Base-by-base conservation (phyloP, 2,797 vertebrate species). In the Ctenosaura bakeri region DNA sequence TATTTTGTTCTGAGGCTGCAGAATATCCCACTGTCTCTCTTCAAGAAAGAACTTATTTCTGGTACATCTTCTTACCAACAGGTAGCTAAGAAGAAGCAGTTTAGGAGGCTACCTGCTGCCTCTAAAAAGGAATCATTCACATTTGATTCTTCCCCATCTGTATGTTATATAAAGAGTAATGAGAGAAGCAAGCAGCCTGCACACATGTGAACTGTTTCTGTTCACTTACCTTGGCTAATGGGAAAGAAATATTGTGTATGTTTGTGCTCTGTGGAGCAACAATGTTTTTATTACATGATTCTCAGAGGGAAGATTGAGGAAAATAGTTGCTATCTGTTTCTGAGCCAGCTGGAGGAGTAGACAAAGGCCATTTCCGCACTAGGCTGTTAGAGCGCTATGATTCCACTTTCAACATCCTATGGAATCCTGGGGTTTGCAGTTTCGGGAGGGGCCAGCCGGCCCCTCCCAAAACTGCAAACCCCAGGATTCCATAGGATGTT, bases 21-120 rank as follows among this genome's bases (percentile, higher is more conserved):
- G 52, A 56, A 59, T 59, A 16, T 92, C 93, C 50, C 69, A 35
- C 88, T 64, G 81, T 42, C 26, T 76, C 85, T 91, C 85, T n/a
- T 62, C n/a, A n/a, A 32, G 69, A 50, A 91, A 29, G 1, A 20
- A 1, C 85, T 73, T 1, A 89, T 29, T 92, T 73, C 54, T n/a
- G 76, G 73, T 18, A 52, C 56, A 69, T 92, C 29, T 32, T 54
- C 29, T 7, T 54, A 80, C 13, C 29, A 80, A 80, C 42, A 54
- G 22, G 29, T 83, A 78, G 69, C 5, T 32, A 84, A 32, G 12
- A 88, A 46, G 59, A 89, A 90, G 22, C 73, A 74, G 13, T 1
- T 79, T 89, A 76, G 13, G 71, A 73, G 38, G 66, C 74, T 42
- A 16, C 59, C 38, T 38, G 64, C 85, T 92, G 92, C 79, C 85